Evolutionary conservation across 1,140 invertebrate genomes (phyloP).

Genomic region (Vanessa tameamea): DNA sequence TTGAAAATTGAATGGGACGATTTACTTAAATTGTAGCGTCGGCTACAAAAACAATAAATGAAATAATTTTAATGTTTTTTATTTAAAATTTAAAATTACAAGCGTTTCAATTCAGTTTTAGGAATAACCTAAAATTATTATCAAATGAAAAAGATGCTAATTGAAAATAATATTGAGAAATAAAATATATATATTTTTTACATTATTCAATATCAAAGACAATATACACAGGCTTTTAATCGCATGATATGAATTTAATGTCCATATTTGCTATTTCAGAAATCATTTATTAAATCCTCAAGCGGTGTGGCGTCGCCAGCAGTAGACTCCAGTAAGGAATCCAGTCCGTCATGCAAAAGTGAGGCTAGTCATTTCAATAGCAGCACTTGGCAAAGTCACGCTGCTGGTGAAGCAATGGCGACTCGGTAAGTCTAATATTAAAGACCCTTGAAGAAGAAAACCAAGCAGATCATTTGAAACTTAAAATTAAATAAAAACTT

Average conservation of each 20-base stretch:
- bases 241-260: not conserved
- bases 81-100: too few relatives aligned
- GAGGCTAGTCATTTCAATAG: constrained; percentile 75
- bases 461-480: not conserved
- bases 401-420: constrained; percentile 79
- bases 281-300: constrained; percentile 71
- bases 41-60: too few relatives aligned
- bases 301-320: constrained; percentile 70
- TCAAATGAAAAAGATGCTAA: too few relatives aligned
- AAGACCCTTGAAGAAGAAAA: too few relatives aligned
- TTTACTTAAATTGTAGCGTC: too few relatives aligned
- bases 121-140: too few relatives aligned
- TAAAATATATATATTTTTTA: too few relatives aligned
- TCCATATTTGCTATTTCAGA: constrained; percentile 50
- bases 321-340: constrained; percentile 75
- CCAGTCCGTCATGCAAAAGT: constrained; percentile 78
- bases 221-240: too few relatives aligned
- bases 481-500: not conserved
- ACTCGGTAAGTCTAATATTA: constrained; percentile 56
- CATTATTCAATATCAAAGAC: too few relatives aligned
- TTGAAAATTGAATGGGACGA: too few relatives aligned
- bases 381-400: constrained; percentile 73
- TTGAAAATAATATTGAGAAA: not conserved
- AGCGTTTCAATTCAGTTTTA: too few relatives aligned
- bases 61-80: too few relatives aligned